phyloP scores from a whole-genome alignment of 2,113 vertebrate species.

The Vulpes ferrilata region DNA sequence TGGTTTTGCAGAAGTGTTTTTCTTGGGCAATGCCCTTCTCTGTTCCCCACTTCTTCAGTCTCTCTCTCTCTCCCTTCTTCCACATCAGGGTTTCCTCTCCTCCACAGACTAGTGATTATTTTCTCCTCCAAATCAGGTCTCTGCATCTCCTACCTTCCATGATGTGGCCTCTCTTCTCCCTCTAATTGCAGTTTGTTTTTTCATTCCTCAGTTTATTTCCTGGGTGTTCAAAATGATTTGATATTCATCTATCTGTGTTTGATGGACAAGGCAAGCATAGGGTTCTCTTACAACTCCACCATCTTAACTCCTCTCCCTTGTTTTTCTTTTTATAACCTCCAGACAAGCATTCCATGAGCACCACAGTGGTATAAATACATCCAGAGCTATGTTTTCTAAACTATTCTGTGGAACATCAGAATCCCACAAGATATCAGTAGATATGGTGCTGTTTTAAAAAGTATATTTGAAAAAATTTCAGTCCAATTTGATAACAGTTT shows the following conservation, averaged over 20 bases:
- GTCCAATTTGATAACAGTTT: neutral
- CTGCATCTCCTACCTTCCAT: neutral
- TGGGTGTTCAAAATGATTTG: neutral
- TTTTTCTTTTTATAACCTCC: neutral
- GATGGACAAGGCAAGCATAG: neutral
- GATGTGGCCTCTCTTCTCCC: neutral
- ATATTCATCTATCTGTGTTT: neutral
- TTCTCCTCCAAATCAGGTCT: neutral
- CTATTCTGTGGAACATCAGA: neutral
- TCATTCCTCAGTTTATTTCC: neutral
- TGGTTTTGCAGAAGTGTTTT: neutral
- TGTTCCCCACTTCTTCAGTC: neutral
- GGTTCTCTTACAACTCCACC: neutral
- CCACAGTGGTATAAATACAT: neutral
- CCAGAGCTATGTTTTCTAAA: neutral
- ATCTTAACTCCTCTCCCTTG: neutral
- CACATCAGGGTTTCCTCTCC: neutral
- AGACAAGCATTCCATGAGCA: neutral
- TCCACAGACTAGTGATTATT: neutral
- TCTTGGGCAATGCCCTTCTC: neutral
- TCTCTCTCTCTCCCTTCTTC: neutral
- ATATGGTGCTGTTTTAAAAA: neutral
- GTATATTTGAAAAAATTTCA: neutral
- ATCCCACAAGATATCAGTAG: neutral
- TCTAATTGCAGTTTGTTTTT: neutral